Base-by-base conservation (phyloP, 2,888 invertebrate genomes). In the Exephanes ischioxanthus region DNA sequence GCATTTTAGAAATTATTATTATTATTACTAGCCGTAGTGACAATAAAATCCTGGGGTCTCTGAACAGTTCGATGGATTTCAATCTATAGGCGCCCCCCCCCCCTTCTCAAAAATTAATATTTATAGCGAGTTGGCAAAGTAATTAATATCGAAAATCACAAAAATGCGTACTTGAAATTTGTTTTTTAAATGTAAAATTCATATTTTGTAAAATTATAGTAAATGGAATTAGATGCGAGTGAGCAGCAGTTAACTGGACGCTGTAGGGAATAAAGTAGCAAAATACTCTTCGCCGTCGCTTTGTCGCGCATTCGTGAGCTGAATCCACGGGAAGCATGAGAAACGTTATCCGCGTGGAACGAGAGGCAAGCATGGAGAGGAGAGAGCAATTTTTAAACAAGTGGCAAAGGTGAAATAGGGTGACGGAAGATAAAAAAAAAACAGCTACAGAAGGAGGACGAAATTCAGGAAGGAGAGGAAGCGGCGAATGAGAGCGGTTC, bases 371-470 rank as follows among this genome's bases (percentile, higher is more conserved):
- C 86, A 92, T 92, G 92, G 90, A 92, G 91, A 92, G 92, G 91
- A 92, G 91, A 88, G 87, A 89, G 90, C 92, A 92, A 92, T 91
- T 91, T 90, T 91, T 90, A 91, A 92, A 91, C 91, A 92, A 91
- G 90, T 88, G 89, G 88, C 89, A 89, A 86, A 89, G 88, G 89
- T 87, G 73, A 83, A 83, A 83, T 61, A 68, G 72, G 68, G 79
- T 61, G 82, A 75, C 78, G 78, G 78, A 68, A 78, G 75, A 87
- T 26, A 78, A 84, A 83, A 79, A 84, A 84, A 83, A 84, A 83
- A 75, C 45, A 81, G 76, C 45, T 83, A 83, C 79, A 76, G 75
- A 86, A 80, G 78, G 71, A 86, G 83, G 83, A 82, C 84, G 83
- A 83, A 87, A 84, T 79, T 70, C 68, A 76, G 73, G 70, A 51